phyloP scores from a whole-genome alignment of 1,140 invertebrate genomes.

The Mercenaria mercenaria region DNA sequence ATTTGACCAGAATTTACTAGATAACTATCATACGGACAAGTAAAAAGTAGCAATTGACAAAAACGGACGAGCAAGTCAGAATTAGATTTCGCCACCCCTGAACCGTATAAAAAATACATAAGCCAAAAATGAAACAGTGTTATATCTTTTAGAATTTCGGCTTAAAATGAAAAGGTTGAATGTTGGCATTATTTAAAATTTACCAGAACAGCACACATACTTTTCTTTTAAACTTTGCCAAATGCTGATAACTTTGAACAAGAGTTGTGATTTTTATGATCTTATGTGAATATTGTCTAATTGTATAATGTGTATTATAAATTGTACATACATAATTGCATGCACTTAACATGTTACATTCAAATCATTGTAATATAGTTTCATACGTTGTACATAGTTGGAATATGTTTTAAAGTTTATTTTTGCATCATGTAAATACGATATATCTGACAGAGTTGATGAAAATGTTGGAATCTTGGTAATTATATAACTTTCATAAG shows the following conservation, averaged over 20 bases:
- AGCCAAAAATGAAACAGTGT: no score
- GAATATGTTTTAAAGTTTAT: neutral
- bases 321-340: neutral
- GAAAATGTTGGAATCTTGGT: neutral
- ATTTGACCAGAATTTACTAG: no score
- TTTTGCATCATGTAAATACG: slow-evolving; percentile 5
- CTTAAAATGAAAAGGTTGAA: no score
- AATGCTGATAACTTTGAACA: neutral
- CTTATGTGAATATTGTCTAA: neutral
- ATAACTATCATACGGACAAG: no score
- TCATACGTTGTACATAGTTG: slow-evolving; percentile 11
- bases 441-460: neutral
- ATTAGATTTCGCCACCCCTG: no score
- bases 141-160: no score
- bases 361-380: slow-evolving; percentile 2
- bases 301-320: neutral
- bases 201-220: neutral
- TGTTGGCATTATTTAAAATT: no score
- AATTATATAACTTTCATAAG: neutral
- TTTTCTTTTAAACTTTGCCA: neutral
- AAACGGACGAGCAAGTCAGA: no score
- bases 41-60: no score
- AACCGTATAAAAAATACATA: no score
- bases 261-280: slow-evolving; percentile 6
- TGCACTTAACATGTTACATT: neutral